Evolutionary conservation across 2,113 vertebrate species (phyloP).

Genomic region (Neomonachus schauinslandi): DNA sequence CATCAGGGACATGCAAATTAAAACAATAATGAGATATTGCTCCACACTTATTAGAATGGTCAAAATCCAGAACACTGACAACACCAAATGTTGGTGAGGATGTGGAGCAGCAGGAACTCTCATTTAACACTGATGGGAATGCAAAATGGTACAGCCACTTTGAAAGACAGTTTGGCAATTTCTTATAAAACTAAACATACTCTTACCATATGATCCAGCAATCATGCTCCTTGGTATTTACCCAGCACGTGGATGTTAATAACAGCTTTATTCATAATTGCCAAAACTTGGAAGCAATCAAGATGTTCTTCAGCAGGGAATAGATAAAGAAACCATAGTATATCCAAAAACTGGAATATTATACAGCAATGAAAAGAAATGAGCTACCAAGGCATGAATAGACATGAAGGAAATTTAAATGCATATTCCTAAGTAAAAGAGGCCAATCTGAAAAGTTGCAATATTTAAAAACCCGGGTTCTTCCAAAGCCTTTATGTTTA

Average conservation of each 20-base stretch:
- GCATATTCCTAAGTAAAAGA: not conserved
- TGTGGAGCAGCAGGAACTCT: not conserved
- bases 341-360: not conserved
- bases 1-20: not conserved
- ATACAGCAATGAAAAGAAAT: not conserved
- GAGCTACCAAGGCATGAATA: not conserved
- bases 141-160: not conserved
- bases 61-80: not conserved
- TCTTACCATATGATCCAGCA: not conserved
- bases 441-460: not conserved
- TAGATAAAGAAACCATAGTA: not conserved
- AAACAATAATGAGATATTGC: not conserved
- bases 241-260: not conserved
- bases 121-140: not conserved
- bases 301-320: not conserved
- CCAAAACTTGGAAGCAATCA: not conserved
- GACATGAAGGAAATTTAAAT: not conserved
- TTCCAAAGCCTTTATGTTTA: not conserved
- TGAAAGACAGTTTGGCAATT: not conserved
- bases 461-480: slow-evolving; percentile 74
- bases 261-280: not conserved
- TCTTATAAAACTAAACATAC: not conserved
- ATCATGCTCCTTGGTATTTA: not conserved
- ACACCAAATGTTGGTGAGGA: not conserved
- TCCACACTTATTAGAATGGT: not conserved